Percentiles rank a stretch among this genome's conserved stretches.
phyloP scores from a whole-genome alignment of 2,797 vertebrate species.

The Synaphobranchus kaupii region DNA sequence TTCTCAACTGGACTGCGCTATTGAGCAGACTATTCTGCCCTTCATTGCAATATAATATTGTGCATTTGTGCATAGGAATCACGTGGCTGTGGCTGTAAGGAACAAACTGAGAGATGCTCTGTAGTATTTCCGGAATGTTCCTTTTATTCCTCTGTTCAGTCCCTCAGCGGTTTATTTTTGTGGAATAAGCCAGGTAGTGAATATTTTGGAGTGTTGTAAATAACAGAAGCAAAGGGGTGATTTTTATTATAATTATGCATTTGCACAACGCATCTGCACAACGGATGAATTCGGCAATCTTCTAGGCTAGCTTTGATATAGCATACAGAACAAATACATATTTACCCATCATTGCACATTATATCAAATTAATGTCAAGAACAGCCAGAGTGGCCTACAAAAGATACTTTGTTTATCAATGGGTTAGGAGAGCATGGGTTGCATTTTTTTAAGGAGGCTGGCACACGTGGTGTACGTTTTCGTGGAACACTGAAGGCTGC shows the following conservation, averaged over 20 bases:
- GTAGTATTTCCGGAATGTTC: background rate
- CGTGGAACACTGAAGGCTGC: slow-evolving; percentile 1
- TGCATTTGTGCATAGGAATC: background rate
- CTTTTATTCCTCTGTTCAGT: background rate
- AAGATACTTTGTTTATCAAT: slow-evolving; percentile 10
- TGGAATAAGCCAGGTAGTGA: background rate
- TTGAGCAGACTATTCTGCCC: background rate
- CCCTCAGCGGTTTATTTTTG: background rate
- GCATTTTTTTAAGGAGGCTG: background rate
- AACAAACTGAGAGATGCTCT: background rate
- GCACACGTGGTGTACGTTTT: background rate
- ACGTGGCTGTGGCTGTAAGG: background rate
- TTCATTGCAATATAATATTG: background rate
- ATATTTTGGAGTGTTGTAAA: background rate
- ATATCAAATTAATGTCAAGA: background rate
- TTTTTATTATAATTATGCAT: background rate
- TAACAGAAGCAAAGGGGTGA: background rate
- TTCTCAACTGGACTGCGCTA: background rate
- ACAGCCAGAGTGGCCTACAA: background rate
- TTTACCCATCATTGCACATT: background rate
- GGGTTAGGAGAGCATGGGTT: background rate
- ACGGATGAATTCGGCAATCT: background rate
- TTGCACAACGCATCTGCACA: background rate
- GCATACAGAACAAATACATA: background rate
- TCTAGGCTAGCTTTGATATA: background rate